These are phyloP conservation scores for Mycteria americana DNA, from an alignment of 2,797 vertebrate genomes.

Conservation along the genomic window DNA sequence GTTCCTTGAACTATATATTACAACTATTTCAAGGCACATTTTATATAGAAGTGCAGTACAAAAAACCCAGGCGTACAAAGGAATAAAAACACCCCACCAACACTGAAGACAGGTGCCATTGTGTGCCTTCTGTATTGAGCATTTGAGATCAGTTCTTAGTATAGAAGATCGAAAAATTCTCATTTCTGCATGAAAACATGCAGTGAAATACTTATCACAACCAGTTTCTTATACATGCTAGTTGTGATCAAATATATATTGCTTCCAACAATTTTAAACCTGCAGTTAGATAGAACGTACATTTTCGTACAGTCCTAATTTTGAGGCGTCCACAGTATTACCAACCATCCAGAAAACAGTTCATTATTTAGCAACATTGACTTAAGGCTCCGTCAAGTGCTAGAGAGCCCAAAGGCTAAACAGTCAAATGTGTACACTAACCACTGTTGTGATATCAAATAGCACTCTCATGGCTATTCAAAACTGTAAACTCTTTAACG, in stretches of 20 bases:
- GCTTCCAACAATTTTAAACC: conserved; percentile 69
- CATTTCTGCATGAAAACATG: conserved; percentile 60
- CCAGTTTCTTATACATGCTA: conserved; percentile 70
- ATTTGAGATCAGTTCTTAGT: conserved; percentile 43
- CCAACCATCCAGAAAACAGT: conserved; percentile 76
- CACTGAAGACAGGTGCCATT: conserved; percentile 69
- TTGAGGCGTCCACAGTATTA: conserved; percentile 68
- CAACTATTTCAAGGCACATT: conserved; percentile 80
- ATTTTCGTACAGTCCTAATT: conserved; percentile 73
- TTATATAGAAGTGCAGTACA: conserved; percentile 75
- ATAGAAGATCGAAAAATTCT: conserved; percentile 49
- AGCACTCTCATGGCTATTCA: conserved; percentile 67
- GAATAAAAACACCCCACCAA: conserved; percentile 74
- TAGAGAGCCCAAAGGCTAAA: conserved; percentile 61
- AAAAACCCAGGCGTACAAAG: conserved; percentile 69
- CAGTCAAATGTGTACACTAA: conserved; percentile 70
- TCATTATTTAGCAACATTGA: conserved; percentile 72
- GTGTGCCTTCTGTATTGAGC: conserved; percentile 65
- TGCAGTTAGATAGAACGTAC: conserved; percentile 64
- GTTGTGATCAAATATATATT: conserved; percentile 70
- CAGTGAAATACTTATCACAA: conserved; percentile 69
- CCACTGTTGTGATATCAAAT: conserved; percentile 65
- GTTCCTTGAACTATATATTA: conserved; percentile 73
- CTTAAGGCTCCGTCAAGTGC: conserved; percentile 67
- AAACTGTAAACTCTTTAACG: conserved; percentile 72